These are phyloP conservation scores for Datnioides undecimradiatus DNA, from an alignment of 2,113 vertebrate species.

Conservation along the genomic window DNA sequence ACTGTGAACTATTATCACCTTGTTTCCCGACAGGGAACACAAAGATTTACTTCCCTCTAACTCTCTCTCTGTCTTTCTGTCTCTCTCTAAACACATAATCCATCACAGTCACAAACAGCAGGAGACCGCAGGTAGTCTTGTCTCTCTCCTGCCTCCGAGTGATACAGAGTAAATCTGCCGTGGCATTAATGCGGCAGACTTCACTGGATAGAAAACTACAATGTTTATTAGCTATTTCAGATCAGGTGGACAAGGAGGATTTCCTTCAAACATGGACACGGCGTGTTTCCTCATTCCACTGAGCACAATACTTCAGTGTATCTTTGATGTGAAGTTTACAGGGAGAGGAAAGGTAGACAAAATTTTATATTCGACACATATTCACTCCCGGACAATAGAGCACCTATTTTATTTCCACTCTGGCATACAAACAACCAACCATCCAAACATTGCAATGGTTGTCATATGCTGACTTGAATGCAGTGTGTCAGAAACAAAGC, in stretches of 20 bases:
- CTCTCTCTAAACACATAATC: slow-evolving; percentile 61
- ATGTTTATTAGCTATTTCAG: slow-evolving; percentile 44
- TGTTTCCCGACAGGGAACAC: slow-evolving; percentile 51
- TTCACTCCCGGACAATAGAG: slow-evolving; percentile 2
- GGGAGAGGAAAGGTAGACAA: slow-evolving; percentile 4
- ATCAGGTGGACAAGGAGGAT: slow-evolving; percentile 17
- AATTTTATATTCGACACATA: slow-evolving; percentile 34
- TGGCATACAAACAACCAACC: slow-evolving; percentile 11
- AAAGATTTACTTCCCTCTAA: slow-evolving; percentile 50
- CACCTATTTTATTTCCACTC: slow-evolving; percentile 30
- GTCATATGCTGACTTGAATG: slow-evolving; percentile 25
- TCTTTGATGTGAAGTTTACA: slow-evolving; percentile 33
- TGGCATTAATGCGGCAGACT: slow-evolving; percentile 36
- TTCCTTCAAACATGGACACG: background rate
- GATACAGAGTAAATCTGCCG: slow-evolving; percentile 45
- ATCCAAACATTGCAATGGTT: slow-evolving; percentile 16
- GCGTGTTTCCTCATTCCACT: background rate
- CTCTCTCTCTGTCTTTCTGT: slow-evolving; percentile 35
- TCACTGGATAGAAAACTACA: slow-evolving; percentile 7
- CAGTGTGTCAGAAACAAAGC: slow-evolving; percentile 26
- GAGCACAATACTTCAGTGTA: slow-evolving; percentile 1
- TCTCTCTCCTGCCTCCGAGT: slow-evolving; percentile 34
- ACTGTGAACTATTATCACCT: slow-evolving; percentile 19
- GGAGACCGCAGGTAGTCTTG: slow-evolving; percentile 54
- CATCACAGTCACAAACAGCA: slow-evolving; percentile 65